Conservation (phyloP, 2,888 invertebrate genomes). For the Polymixis flavicincta region DNA sequence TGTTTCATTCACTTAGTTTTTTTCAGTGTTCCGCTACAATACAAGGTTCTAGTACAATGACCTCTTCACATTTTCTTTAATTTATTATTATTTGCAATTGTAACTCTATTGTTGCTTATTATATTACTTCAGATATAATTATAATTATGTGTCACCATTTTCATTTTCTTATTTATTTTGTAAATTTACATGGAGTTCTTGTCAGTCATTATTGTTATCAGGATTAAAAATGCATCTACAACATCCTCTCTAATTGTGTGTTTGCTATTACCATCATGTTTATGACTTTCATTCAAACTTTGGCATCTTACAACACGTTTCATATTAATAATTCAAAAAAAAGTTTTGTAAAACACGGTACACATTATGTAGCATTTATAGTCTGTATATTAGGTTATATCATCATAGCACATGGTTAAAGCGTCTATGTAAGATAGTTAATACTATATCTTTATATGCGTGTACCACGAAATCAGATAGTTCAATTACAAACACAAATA, state of each 20-base stretch:
- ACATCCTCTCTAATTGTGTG: neutral
- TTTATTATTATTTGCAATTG: conserved; percentile 74
- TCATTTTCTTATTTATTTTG: neutral
- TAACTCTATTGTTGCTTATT: conserved; percentile 53
- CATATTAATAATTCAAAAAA: neutral
- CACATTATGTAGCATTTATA: neutral
- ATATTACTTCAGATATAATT: conserved; percentile 12
- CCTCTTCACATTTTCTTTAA: conserved; percentile 78
- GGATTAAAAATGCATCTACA: neutral
- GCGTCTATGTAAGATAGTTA: neutral
- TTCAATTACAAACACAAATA: conserved; percentile 20
- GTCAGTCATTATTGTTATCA: neutral
- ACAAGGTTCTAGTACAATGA: conserved; percentile 76
- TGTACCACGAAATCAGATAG: conserved; percentile 10
- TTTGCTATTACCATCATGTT: neutral
- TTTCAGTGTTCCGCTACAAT: conserved; percentile 69
- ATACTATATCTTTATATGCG: neutral
- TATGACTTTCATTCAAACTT: neutral
- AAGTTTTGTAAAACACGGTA: no score
- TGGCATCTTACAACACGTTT: neutral
- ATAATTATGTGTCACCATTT: conserved; percentile 1
- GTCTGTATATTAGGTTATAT: neutral
- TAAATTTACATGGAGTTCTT: neutral
- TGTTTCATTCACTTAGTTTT: conserved; percentile 66
- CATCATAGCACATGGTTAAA: neutral